A percentile compares a stretch with the other conserved stretches of the same genome.
Evolutionary conservation across 2,113 vertebrate genomes (phyloP).

Genomic region (Crotalus tigris): DNA sequence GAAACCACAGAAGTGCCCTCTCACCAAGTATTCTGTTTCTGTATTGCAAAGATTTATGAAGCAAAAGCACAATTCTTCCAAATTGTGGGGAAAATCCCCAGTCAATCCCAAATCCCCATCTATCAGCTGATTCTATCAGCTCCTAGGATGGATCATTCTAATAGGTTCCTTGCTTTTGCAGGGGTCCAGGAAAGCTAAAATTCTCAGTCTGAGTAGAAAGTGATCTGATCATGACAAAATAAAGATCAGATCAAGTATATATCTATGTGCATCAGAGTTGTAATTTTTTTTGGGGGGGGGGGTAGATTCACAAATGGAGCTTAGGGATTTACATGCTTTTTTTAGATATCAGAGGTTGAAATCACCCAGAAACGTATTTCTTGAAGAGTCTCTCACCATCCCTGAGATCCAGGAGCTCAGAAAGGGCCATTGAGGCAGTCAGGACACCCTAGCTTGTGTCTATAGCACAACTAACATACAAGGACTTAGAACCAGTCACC

Average conservation of each 20-base stretch:
- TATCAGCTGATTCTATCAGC: neutral
- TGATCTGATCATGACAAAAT: neutral
- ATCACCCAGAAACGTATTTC: neutral
- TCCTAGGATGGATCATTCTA: neutral
- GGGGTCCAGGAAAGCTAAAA: neutral
- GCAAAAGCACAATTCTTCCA: neutral
- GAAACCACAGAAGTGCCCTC: neutral
- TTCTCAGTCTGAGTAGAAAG: neutral
- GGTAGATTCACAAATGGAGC: neutral
- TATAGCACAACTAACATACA: neutral
- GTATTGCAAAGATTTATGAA: neutral
- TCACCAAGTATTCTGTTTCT: neutral
- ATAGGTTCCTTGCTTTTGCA: neutral
- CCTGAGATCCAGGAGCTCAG: neutral
- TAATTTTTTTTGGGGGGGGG: neutral
- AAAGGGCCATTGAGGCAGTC: neutral
- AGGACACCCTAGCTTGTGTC: neutral
- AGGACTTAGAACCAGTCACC: neutral
- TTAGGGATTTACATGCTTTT: neutral
- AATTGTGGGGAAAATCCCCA: neutral
- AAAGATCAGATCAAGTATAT: neutral
- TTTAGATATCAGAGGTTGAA: neutral
- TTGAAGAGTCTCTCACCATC: neutral
- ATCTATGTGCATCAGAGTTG: neutral
- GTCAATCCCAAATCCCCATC: neutral